Evolutionary conservation across 2,797 vertebrate genomes (phyloP).

Genomic region (Gobio occitaniae): DNA sequence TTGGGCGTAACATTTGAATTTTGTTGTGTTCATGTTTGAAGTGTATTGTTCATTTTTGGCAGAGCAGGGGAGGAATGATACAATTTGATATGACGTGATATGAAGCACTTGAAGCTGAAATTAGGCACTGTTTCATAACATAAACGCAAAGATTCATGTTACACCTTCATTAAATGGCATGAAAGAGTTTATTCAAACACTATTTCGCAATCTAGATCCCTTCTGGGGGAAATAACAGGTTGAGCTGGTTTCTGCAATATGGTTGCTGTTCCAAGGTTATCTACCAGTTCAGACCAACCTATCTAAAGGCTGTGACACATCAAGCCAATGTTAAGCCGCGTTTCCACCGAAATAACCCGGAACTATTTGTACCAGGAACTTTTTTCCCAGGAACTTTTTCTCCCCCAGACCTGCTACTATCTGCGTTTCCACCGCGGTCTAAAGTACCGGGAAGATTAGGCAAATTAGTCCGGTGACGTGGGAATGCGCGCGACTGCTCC

Average conservation of each 20-base stretch:
- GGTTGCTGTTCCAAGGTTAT: neutral
- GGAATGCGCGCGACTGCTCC: too few species aligned
- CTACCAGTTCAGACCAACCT: neutral
- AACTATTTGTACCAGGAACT: too few species aligned
- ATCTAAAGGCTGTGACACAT: neutral
- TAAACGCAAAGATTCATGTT: slow-evolving; percentile 22
- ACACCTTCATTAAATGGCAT: slow-evolving; percentile 24
- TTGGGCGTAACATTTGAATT: slow-evolving; percentile 1
- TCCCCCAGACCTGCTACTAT: too few species aligned
- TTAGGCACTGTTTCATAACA: neutral
- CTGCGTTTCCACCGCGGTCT: too few species aligned
- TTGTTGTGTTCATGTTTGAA: slow-evolving; percentile 26
- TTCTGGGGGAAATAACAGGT: neutral
- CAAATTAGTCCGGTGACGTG: too few species aligned
- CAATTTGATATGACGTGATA: slow-evolving; percentile 31
- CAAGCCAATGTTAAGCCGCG: neutral
- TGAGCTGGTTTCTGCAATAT: neutral
- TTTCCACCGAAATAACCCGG: too few species aligned
- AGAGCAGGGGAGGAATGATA: slow-evolving; percentile 13
- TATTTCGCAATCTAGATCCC: neutral
- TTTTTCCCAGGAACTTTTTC: too few species aligned
- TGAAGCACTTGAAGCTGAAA: slow-evolving; percentile 21
- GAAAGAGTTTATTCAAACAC: slow-evolving; percentile 3
- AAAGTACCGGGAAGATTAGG: too few species aligned
- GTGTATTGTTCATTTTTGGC: slow-evolving; percentile 15